Conservation (phyloP, 2,888 invertebrate species). For the Parnassius glacialis region DNA sequence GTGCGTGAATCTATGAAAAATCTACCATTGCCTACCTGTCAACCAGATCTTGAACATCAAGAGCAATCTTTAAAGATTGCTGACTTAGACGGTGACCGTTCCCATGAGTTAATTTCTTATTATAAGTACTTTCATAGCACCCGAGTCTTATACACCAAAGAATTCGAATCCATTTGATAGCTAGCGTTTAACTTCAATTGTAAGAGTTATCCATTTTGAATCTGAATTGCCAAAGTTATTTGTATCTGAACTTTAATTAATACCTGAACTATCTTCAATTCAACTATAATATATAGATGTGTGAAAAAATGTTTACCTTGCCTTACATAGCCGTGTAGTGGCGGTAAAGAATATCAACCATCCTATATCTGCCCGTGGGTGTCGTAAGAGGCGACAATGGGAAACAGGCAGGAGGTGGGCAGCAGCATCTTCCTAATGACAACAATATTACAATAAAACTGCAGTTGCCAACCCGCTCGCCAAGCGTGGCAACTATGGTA, state of each 20-base stretch:
- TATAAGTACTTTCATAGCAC: slow-evolving; percentile 82
- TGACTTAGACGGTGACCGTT: slow-evolving; percentile 88
- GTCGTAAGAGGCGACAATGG: no score
- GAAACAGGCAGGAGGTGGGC: no score
- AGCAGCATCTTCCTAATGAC: no score
- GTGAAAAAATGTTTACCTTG: slow-evolving; percentile 11
- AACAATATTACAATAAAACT: no score
- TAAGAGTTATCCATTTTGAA: slow-evolving; percentile 85
- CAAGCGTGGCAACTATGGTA: no score
- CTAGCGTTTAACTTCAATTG: slow-evolving; percentile 85
- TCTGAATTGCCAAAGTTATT: slow-evolving; percentile 87
- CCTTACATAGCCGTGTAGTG: no score
- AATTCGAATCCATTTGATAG: slow-evolving; percentile 60
- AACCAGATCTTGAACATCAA: slow-evolving; percentile 87
- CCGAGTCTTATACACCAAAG: slow-evolving; percentile 60
- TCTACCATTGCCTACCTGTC: slow-evolving; percentile 78
- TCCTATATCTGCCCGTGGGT: no score
- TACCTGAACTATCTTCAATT: background rate
- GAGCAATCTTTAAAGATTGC: slow-evolving; percentile 86
- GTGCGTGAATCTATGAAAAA: slow-evolving; percentile 57
- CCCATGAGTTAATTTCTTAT: slow-evolving; percentile 89
- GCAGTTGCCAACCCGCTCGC: no score
- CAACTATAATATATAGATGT: background rate
- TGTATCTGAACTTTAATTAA: slow-evolving; percentile 59
- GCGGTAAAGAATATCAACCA: no score